Evolutionary conservation across 2,888 invertebrate species (phyloP), one percentile per base, ranked within the genome.

Genomic region (Erebia ligea): DNA sequence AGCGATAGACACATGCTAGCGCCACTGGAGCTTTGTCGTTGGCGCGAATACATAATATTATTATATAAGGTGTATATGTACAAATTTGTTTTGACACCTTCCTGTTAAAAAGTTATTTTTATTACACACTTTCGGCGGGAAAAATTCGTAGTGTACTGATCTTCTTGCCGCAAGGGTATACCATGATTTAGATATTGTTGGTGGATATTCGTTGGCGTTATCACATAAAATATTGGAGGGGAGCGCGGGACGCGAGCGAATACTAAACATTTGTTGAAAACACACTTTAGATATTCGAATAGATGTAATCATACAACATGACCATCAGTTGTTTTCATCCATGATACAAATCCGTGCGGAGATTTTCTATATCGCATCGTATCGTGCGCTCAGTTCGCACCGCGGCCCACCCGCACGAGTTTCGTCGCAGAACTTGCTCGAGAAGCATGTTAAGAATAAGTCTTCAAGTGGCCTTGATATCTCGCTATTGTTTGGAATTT

Each of bases 381-480:
- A 40, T 17, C 58, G 45, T 48, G 19, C 68, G 63, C 5, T 15
- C 56, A 21, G 56, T 54, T 45, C 67, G 40, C 34, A 72, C 69
- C 71, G 73, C 69, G 75, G 73, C 71, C 73, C 78, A 77, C 79
- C 81, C 81, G 80, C 82, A 85, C 80, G 80, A 81, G 85, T 84
- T 84, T 85, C 87, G 89, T 88, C 91, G 89, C 89, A 85, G 80
- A 82, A 85, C 85, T 84, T 84, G 87, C 83, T 86, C 84, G 84
- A 78, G 75, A 80, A 80, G 84, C 85, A 84, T 86, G 85, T 87
- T 86, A 85, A 88, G 83, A 86, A 86, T 91, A 91, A 92, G 92
- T 92, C 91, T 91, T 89, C 87, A 91, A 91, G 92, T 93, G 92
- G 92, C 92, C 92, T 93, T 92, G 92, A 91, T 91, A 92, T 91